These are phyloP conservation scores for Patagioenas fasciata DNA, from an alignment of 2,113 vertebrate species.

Conservation along the genomic window DNA sequence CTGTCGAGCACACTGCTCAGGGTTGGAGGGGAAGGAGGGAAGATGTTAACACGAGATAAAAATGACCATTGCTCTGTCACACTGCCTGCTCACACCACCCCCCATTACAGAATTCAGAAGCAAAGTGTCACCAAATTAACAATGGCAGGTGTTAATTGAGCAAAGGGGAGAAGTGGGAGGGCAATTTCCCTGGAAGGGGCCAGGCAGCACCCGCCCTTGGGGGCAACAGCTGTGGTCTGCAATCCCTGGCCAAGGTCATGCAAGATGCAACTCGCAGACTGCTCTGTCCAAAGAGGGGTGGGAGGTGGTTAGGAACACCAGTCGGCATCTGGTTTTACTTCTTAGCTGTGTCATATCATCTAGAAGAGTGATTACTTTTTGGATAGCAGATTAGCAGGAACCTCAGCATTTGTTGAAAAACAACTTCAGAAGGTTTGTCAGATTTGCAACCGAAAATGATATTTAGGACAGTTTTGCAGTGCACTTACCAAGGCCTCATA, in stretches of 20 bases:
- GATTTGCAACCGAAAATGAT: background rate
- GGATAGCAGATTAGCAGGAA: background rate
- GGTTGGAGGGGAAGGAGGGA: background rate
- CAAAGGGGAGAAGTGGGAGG: background rate
- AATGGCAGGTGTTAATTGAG: background rate
- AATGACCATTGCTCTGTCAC: background rate
- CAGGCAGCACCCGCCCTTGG: background rate
- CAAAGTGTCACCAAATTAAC: background rate
- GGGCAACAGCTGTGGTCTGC: background rate
- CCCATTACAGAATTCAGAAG: background rate
- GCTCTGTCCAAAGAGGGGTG: background rate
- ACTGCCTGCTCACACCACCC: background rate
- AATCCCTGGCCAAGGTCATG: background rate
- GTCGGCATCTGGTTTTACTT: background rate
- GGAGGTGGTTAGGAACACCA: background rate
- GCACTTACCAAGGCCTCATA: background rate
- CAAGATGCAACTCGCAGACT: background rate
- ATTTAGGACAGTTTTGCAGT: background rate
- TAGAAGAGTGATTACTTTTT: background rate
- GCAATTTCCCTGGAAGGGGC: background rate
- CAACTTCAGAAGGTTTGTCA: background rate
- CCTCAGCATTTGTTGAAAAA: background rate
- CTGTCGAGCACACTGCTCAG: slow-evolving; percentile 88
- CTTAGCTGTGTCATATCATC: rapidly evolving
- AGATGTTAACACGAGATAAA: background rate